These are phyloP conservation scores for Zaprionus obscuricornis DNA, from an alignment of 2,888 invertebrate genomes.

Conservation along the genomic window DNA sequence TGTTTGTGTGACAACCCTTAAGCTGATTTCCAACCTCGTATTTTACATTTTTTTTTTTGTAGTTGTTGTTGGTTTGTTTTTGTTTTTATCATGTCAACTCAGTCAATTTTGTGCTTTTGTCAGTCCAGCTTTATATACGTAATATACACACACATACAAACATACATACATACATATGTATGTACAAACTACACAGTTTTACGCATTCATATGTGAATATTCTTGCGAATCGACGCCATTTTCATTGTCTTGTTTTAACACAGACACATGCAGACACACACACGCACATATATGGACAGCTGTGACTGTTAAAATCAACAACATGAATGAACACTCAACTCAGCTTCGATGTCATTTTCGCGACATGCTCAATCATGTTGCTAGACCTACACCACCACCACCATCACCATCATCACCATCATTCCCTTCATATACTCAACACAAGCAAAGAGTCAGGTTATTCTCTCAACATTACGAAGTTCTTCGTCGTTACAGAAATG, in stretches of 20 bases:
- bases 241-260: constrained; percentile 60
- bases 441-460: too few species aligned
- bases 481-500: constrained; percentile 48
- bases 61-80: too few species aligned
- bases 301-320: constrained; percentile 48
- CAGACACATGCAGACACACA: constrained; percentile 13
- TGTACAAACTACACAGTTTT: too few species aligned
- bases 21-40: constrained; percentile 46
- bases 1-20: constrained; percentile 41
- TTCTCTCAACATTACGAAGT: too few species aligned
- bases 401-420: background rate
- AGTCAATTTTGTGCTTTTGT: constrained; percentile 56
- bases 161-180: background rate
- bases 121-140: constrained; percentile 28
- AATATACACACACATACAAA: background rate
- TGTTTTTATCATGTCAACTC: constrained; percentile 50
- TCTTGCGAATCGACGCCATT: constrained; percentile 71
- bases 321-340: constrained; percentile 78
- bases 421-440: constrained; percentile 6
- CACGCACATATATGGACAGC: constrained; percentile 8
- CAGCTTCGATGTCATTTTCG: constrained; percentile 64
- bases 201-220: constrained; percentile 34
- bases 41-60: too few species aligned
- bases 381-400: constrained; percentile 7
- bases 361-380: constrained; percentile 69